A percentile compares a stretch with the other conserved stretches of the same genome.
These are phyloP conservation scores for Synanthedon andrenaeformis DNA, from an alignment of 2,888 invertebrate species.

Conservation along the genomic window DNA sequence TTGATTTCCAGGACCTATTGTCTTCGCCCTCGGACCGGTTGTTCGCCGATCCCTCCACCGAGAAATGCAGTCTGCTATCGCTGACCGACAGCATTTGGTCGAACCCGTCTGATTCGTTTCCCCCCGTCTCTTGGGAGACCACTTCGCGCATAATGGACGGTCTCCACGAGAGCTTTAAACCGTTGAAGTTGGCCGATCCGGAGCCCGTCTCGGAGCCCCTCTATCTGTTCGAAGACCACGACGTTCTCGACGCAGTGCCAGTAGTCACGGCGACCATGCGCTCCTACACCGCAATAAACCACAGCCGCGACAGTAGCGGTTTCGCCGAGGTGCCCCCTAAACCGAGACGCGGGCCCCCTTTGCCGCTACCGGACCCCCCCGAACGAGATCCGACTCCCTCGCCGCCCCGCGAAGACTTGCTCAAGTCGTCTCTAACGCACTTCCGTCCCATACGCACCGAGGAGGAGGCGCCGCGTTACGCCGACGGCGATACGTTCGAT, in stretches of 20 bases:
- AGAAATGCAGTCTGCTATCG: constrained; percentile 41
- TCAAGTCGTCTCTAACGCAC: constrained; percentile 83
- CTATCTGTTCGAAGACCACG: constrained; percentile 45
- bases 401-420: constrained; percentile 75
- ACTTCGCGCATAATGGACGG: constrained; percentile 21
- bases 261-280: constrained; percentile 49
- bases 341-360: constrained; percentile 32
- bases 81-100: constrained; percentile 49
- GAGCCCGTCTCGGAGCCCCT: constrained; percentile 30
- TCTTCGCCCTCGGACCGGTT: constrained; percentile 69
- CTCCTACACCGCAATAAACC: constrained; percentile 72
- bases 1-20: constrained; percentile 70
- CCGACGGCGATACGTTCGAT: constrained; percentile 80
- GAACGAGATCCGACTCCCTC: constrained; percentile 67
- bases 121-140: constrained; percentile 13
- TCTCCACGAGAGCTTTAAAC: constrained; percentile 36
- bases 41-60: constrained; percentile 49
- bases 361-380: constrained; percentile 12
- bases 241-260: constrained; percentile 47
- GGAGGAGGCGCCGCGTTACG: constrained; percentile 49
- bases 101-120: constrained; percentile 22
- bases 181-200: constrained; percentile 30
- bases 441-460: constrained; percentile 83
- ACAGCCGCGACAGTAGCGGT: constrained; percentile 71
- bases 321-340: constrained; percentile 71